phyloP scores from a whole-genome alignment of 2,113 vertebrate species.

The Panthera tigris region DNA sequence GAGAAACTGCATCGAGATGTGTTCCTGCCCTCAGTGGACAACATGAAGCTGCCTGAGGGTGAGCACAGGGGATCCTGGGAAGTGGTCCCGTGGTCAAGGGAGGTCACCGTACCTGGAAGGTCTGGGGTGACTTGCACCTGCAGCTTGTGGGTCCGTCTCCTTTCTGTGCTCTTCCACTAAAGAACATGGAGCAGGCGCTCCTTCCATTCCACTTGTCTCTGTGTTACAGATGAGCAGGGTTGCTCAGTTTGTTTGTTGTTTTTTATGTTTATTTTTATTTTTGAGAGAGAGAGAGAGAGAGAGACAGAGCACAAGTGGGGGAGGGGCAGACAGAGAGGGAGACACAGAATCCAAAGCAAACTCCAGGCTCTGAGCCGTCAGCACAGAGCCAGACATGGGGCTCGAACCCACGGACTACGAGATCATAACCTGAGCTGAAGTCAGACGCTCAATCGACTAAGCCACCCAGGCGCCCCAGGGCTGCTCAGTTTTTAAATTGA shows the following conservation, averaged over 20 bases:
- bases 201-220: neutral
- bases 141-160: neutral
- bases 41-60: conserved; percentile 91
- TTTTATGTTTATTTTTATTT: too few species aligned
- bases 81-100: rapidly evolving
- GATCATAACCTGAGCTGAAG: too few species aligned
- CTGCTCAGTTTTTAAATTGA: neutral
- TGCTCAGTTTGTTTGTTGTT: too few species aligned
- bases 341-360: too few species aligned
- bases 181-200: neutral
- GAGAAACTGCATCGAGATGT: conserved; percentile 90
- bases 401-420: too few species aligned
- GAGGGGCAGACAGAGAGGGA: too few species aligned
- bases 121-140: neutral
- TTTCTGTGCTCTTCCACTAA: neutral
- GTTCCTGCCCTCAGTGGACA: conserved; percentile 94
- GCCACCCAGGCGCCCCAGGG: neutral
- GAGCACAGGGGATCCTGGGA: conserved; percentile 58
- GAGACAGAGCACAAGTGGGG: too few species aligned
- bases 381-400: too few species aligned
- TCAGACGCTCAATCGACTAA: too few species aligned
- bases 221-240: neutral
- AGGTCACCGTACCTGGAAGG: rapidly evolving
- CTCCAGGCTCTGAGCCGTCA: too few species aligned
- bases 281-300: too few species aligned